Evolutionary conservation across 2,113 vertebrate genomes (phyloP).

Genomic region (Mastomys natalensis): DNA sequence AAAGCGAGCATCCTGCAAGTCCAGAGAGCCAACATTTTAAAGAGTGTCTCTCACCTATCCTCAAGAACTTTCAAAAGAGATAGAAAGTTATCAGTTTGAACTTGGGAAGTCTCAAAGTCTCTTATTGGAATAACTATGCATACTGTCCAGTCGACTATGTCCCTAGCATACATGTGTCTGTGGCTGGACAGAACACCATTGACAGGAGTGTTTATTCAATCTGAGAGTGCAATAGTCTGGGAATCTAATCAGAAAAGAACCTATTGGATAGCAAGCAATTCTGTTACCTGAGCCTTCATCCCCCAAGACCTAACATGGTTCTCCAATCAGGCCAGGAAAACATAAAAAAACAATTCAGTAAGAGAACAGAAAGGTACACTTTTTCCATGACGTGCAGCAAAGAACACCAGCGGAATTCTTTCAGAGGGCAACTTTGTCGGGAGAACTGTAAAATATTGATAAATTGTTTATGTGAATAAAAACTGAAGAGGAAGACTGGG

Average conservation of each 20-base stretch:
- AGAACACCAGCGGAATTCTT: background rate
- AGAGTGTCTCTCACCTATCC: accelerated
- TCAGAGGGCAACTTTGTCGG: background rate
- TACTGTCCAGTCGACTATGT: background rate
- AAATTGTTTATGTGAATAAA: background rate
- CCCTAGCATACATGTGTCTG: background rate
- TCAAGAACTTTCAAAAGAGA: background rate
- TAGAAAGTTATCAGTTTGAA: background rate
- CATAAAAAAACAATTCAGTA: background rate
- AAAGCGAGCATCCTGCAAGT: background rate
- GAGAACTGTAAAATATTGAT: background rate
- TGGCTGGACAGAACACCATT: background rate
- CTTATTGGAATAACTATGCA: background rate
- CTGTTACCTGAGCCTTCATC: background rate
- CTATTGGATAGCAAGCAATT: background rate
- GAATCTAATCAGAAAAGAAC: background rate
- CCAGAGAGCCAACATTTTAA: background rate
- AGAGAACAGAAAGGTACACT: background rate
- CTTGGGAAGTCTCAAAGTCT: background rate
- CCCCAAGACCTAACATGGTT: background rate
- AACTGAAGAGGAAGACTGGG: background rate
- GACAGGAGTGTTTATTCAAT: background rate
- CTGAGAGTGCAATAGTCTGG: background rate
- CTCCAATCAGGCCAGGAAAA: background rate
- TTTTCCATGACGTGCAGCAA: background rate